Conservation (phyloP, 2,113 vertebrate species). For the Phaetusa simplex region DNA sequence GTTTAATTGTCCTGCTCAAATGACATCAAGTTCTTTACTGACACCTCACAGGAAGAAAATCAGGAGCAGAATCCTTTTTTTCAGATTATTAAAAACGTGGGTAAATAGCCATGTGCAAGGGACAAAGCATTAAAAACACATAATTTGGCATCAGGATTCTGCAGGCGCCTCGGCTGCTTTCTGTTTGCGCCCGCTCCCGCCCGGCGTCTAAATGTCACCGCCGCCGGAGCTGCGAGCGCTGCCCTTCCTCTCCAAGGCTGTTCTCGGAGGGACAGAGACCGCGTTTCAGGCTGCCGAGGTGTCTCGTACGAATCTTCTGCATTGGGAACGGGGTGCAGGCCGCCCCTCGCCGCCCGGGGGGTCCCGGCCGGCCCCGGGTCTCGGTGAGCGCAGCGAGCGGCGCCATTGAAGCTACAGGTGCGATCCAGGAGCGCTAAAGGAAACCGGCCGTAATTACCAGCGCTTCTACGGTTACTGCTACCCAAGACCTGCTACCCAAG, state of each 20-base stretch:
- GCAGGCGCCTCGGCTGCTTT: background rate
- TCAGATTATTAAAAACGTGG: too few species aligned
- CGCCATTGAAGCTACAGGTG: background rate
- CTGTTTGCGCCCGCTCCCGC: background rate
- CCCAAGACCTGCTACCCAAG: background rate
- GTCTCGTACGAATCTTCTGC: background rate
- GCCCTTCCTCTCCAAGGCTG: background rate
- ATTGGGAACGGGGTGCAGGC: background rate
- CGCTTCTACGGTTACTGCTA: background rate
- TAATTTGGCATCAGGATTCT: background rate
- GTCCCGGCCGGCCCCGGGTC: background rate
- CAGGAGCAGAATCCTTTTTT: background rate
- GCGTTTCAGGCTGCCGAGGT: background rate
- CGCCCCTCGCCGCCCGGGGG: background rate
- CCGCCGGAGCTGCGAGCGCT: background rate
- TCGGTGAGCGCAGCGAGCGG: background rate
- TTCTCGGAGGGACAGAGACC: background rate
- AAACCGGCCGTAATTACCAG: background rate
- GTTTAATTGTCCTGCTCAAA: constrained; percentile 68
- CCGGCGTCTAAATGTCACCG: constrained; percentile 31
- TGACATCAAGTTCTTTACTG: background rate
- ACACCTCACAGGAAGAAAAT: background rate
- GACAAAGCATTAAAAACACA: background rate
- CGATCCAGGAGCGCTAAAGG: fast-evolving
- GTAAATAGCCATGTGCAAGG: background rate